Base-by-base conservation (phyloP, 2,888 invertebrate species). In the Caenorhabditis sulstoni region DNA sequence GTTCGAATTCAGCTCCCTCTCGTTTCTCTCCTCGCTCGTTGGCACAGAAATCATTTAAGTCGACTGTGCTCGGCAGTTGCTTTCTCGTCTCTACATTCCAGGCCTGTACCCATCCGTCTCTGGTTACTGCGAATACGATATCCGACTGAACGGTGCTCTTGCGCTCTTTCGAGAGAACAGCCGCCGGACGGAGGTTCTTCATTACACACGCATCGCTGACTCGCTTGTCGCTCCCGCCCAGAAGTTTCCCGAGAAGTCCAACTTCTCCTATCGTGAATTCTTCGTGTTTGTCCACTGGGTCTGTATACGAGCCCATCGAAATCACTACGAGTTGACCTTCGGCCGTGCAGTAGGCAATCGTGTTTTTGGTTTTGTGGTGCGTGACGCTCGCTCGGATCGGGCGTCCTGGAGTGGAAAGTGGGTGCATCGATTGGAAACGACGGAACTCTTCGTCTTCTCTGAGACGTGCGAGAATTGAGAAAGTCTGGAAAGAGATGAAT, bases 321-420 rank as follows among this genome's bases (percentile, higher is more conserved):
- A 86, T 78, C 9, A 83, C 61, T 9, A 86, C 74, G 3, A 87
- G 58, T 50, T 82, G 85, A 5, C 80, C 81, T 66, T 87, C 87
- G 1, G 74, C 68, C 47, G 85, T 85, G 41, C 75, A 66, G 47
- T 85, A 81, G 7, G 79, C 66, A 16, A 83, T 55, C 14, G 76
- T 81, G 20, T 71, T 79, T 23, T 52, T 76, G 29, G 50, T 65
- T 2, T 49, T 35, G 66, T 73, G 73, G 37, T 82, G 70, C 23
- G 79, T 79, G 11, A 78, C 67, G n/a, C 62, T 75, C 0, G 84
- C 82, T 23, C 79, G 76, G 44, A 70, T 64, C 12, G 81, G 81
- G 2, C 83, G 68, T 1, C 82, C 86, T 3, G 71, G 49, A 3
- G 79, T 76, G 4, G 78, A 70, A 18, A 87, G 66, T 22, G 66